Evolutionary conservation across 2,797 vertebrate genomes (phyloP).

Genomic region (Malurus leucopterus): DNA sequence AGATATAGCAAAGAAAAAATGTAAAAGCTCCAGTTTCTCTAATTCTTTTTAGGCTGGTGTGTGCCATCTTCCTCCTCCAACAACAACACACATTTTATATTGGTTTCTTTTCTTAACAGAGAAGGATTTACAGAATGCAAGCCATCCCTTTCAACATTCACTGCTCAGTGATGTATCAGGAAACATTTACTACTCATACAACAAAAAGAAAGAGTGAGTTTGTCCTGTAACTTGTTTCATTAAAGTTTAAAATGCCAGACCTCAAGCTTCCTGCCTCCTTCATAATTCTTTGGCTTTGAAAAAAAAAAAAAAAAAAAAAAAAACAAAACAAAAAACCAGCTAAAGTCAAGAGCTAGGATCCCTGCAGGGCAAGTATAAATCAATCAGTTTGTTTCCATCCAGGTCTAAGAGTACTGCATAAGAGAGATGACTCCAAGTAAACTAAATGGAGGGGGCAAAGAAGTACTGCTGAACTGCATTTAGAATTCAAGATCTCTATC

Average conservation of each 20-base stretch:
- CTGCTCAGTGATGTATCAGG: neutral
- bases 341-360: neutral
- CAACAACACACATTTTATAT: neutral
- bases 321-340: neutral
- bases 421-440: slow-evolving; percentile 34
- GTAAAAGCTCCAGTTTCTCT: neutral
- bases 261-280: neutral
- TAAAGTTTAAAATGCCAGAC: neutral
- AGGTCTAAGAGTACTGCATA: neutral
- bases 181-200: neutral
- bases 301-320: neutral
- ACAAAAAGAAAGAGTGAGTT: neutral
- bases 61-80: neutral
- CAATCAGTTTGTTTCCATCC: neutral
- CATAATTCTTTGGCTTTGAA: neutral
- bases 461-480: neutral
- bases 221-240: neutral
- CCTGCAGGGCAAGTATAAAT: neutral
- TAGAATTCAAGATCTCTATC: slow-evolving; percentile 28
- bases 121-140: neutral
- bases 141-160: neutral
- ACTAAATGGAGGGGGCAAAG: neutral
- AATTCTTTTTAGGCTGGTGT: neutral
- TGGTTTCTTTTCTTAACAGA: slow-evolving; percentile 10
- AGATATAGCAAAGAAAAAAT: neutral